These are phyloP conservation scores for Psylliodes chrysocephalus DNA, from an alignment of 2,888 invertebrate species.

Conservation along the genomic window DNA sequence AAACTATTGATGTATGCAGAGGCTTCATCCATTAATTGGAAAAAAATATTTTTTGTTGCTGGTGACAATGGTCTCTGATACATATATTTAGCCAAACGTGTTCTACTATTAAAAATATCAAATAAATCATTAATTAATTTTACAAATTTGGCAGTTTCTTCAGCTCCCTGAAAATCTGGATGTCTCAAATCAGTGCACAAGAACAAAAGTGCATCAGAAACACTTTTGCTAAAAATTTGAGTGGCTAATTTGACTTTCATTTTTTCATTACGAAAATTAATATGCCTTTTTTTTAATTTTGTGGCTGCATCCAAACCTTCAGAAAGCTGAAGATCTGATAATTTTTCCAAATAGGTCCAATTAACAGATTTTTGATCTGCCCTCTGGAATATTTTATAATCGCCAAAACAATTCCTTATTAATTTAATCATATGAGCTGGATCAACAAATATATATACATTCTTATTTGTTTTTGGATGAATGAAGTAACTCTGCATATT, in stretches of 20 bases:
- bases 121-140: not conserved
- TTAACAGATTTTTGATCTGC: not conserved
- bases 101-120: constrained; percentile 8
- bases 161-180: not conserved
- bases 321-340: not conserved
- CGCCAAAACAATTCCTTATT: not conserved
- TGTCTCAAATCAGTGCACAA: not conserved
- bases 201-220: not conserved
- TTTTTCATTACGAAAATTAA: not conserved
- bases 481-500: not conserved
- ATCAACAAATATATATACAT: not conserved
- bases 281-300: not conserved
- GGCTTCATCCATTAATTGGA: too few relatives aligned
- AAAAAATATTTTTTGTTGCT: too few relatives aligned
- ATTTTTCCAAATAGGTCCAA: constrained; percentile 1
- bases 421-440: not conserved
- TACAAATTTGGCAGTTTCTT: constrained; percentile 5
- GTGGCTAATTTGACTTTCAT: too few relatives aligned
- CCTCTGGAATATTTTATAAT: not conserved
- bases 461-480: not conserved
- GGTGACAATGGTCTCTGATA: not conserved
- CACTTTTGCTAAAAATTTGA: not conserved
- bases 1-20: too few relatives aligned
- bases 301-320: constrained; percentile 13
- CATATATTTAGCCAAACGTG: not conserved